Base-by-base conservation (phyloP, 2,113 vertebrate species). In the Engystomops pustulosus region DNA sequence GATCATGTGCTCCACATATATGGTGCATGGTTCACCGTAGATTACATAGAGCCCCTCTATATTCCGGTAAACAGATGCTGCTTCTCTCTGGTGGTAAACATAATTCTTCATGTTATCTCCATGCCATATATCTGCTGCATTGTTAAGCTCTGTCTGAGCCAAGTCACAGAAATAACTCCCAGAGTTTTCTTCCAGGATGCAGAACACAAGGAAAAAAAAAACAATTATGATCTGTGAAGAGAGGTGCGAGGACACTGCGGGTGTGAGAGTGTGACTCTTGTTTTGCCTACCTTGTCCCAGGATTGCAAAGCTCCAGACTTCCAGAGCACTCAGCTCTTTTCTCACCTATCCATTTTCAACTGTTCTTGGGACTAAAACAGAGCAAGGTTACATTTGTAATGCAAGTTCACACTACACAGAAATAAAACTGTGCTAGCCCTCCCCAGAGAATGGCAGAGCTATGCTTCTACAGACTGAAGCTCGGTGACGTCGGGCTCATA, bases 371-470 rank as follows among this genome's bases (percentile, higher is more conserved):
- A 84, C 82, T 77, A 38, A 51, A 84, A 78, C 82, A 78, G 60
- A 84, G 82, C 82, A 77, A 62, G 82, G 71, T 77, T 77, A 84
- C 72, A 77, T 77, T 78, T 84, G 82, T 77, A 68, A 84, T 68
- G 44, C 41, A 77, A 69, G 72, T 65, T 68, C 72, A 84, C 82
- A 84, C 58, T 53, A 38, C 70, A 47, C 81, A 83, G 60, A 77
- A 84, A 78, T 84, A 78, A 84, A 84, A 49, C 30, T 47, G 34
- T 18, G 44, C 47, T 25, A 6, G 8, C 32, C 41, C 32, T 38
- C 72, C 60, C 81, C 44, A 51, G 81, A 18, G 72, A 18, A 10
- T 30, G 47, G 41, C 25, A 25, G 20, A 65, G 44, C 20, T 47
- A 30, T 67, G 45, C 69, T 69, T 38, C 60, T 58, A 32, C 44